Base-by-base conservation (phyloP, 1,140 invertebrate species). In the Homalodisca vitripennis region DNA sequence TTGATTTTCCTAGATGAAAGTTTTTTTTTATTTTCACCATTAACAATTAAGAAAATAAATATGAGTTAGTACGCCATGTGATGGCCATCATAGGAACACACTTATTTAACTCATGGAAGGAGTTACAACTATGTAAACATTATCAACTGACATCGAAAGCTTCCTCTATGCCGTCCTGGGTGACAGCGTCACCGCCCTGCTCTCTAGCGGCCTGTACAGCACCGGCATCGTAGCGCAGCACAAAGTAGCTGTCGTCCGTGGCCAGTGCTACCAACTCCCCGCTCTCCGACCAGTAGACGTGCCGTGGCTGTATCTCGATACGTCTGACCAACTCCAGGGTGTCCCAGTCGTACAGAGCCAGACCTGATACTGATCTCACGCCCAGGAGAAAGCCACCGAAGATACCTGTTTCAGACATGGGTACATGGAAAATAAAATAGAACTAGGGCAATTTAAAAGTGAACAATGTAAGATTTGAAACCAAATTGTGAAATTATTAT, bases 341-440 rank as follows among this genome's bases (percentile, higher is more conserved):
- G 74, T 99, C 97, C 98, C 98, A 99, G 77, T 99, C 98, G 77
- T 97, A 99, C 78, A 99, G 98, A 0, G 90, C 88, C 66, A 99
- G 84, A 0, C 96, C 96, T 62, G 93, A 93, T 1, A 93, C 90
- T 0, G 97, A 98, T 73, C 93, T 92, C 0, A 98, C 95, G 13
- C 97, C 97, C 27, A 99, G 82, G 80, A 99, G 87, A 79, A 87
- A 91, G 6, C 98, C 98, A 64, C 97, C 98, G 81, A 95, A 98
- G 65, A 99, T 98, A 66, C 90, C 95, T 92, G 72, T 26, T n/a
- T n/a, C n/a, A n/a, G n/a, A n/a, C n/a, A n/a, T n/a, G n/a, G n/a
- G n/a, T n/a, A n/a, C n/a, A n/a, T n/a, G n/a, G n/a, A n/a, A n/a
- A n/a, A n/a, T n/a, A n/a, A n/a, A n/a, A n/a, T n/a, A n/a, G n/a